phyloP scores from a whole-genome alignment of 2,113 vertebrate genomes.

The Xenus cinereus region DNA sequence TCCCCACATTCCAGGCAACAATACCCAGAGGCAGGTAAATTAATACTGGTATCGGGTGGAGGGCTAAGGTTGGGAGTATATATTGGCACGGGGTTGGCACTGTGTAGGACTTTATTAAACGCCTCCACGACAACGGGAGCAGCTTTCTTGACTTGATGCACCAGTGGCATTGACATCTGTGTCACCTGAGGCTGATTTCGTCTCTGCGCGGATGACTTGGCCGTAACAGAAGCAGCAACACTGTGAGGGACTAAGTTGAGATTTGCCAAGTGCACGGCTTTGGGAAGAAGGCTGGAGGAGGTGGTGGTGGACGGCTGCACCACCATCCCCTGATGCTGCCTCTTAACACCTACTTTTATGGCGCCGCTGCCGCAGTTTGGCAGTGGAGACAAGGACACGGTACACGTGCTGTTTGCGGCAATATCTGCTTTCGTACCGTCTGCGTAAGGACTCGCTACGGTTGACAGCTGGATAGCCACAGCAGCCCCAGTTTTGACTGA shows the following conservation, averaged over 20 bases:
- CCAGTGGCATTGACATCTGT: slow-evolving; percentile 85
- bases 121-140: slow-evolving; percentile 81
- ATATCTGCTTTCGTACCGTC: slow-evolving; percentile 48
- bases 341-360: slow-evolving; percentile 53
- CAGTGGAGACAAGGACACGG: slow-evolving; percentile 38
- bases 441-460: slow-evolving; percentile 43
- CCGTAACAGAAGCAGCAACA: slow-evolving; percentile 86
- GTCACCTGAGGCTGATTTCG: slow-evolving; percentile 75
- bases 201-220: slow-evolving; percentile 76
- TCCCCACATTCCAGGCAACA: slow-evolving; percentile 94
- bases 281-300: slow-evolving; percentile 84
- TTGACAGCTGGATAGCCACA: slow-evolving; percentile 30
- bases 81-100: slow-evolving; percentile 88
- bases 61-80: slow-evolving; percentile 92
- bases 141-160: slow-evolving; percentile 90
- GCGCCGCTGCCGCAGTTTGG: slow-evolving; percentile 48
- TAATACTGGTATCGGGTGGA: slow-evolving; percentile 83
- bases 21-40: slow-evolving; percentile 87
- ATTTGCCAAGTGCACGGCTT: slow-evolving; percentile 94
- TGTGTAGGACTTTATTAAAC: slow-evolving; percentile 86
- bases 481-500: background rate
- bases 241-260: slow-evolving; percentile 96
- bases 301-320: slow-evolving; percentile 2
- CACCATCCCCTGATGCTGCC: slow-evolving; percentile 52
- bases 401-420: background rate